Base-by-base conservation (phyloP, 64 coral and sea anemone genomes). In the Orbicella faveolata region DNA sequence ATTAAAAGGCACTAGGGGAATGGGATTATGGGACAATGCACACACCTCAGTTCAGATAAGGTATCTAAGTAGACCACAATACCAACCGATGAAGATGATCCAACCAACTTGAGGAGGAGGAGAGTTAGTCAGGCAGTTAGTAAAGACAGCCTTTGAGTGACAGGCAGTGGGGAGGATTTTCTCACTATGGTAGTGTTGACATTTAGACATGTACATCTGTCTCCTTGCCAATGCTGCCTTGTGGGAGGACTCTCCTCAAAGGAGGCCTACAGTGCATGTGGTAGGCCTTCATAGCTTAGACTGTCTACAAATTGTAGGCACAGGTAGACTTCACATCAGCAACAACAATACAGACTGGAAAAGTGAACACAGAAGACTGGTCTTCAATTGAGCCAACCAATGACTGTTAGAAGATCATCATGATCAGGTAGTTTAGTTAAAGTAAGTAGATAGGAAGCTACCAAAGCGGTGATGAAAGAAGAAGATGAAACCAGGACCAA, bases 181-280 rank as follows among this genome's bases (percentile, higher is more conserved):
- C 30, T 30, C 30, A 30, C 30, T 30, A 30, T 30, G 30, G 30
- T 30, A 30, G 30, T 30, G 30, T 30, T 30, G 30, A 30, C 30
- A 30, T 30, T 30, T 30, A 30, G 30, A 30, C 30, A 30, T 30
- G 30, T 30, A 30, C 30, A 1, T 18, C 36, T 55, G 77, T 79
- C 77, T 79, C 52, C 51, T 57, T 79, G 77, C 57, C n/a, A 51
- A 79, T 79, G 4, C 57, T 79, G 77, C 77, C 77, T 79, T 53
- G 52, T 57, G 18, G 77, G 7, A 79, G 52, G 9, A 57, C 11
- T 44, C 77, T 57, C 48, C 21, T 79, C 77, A 67, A 67, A 39
- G 13, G 11, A 76, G 74, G 3, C 13, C 34, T 30, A 35, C 74
- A 76, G 17, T 76, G 74, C 34, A 36, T 35, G 2, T 76, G 1